Evolutionary conservation across 2,888 invertebrate genomes (phyloP).

Genomic region (Phytoseiulus persimilis): DNA sequence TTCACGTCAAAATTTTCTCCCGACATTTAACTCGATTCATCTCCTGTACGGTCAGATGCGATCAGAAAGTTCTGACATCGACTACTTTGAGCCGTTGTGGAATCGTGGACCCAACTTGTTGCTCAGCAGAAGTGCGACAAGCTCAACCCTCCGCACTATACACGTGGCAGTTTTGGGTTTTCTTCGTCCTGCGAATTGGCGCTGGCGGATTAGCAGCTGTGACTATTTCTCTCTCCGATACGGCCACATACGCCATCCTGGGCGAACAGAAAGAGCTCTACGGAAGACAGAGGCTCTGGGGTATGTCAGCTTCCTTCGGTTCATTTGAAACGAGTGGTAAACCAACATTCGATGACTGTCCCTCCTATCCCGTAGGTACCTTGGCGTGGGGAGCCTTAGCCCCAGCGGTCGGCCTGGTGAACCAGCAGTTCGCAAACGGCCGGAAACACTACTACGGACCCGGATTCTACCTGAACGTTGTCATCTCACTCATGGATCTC

Average conservation of each 20-base stretch:
- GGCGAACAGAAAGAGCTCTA: slow-evolving; percentile 40
- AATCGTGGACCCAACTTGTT: background rate
- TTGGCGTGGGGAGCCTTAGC: background rate
- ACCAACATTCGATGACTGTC: no score
- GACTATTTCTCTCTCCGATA: slow-evolving; percentile 44
- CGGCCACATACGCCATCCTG: slow-evolving; percentile 42
- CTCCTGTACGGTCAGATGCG: no score
- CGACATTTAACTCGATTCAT: no score
- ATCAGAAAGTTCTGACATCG: background rate
- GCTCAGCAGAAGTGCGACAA: background rate
- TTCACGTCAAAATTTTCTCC: no score
- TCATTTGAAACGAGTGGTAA: background rate
- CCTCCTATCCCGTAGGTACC: background rate
- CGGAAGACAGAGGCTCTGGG: slow-evolving; percentile 44
- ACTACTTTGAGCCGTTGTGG: background rate
- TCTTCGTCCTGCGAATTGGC: slow-evolving; percentile 41
- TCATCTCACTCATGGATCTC: slow-evolving; percentile 41
- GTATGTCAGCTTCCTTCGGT: slow-evolving; percentile 34
- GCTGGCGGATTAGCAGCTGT: slow-evolving; percentile 40
- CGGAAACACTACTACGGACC: slow-evolving; percentile 37
- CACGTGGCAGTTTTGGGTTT: slow-evolving; percentile 43
- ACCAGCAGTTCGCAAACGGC: background rate
- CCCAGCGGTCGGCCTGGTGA: background rate
- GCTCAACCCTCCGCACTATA: background rate
- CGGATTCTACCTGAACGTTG: slow-evolving; percentile 41